Evolutionary conservation across 2,888 invertebrate genomes (phyloP).

Genomic region (Pachliopta kotzebuea): DNA sequence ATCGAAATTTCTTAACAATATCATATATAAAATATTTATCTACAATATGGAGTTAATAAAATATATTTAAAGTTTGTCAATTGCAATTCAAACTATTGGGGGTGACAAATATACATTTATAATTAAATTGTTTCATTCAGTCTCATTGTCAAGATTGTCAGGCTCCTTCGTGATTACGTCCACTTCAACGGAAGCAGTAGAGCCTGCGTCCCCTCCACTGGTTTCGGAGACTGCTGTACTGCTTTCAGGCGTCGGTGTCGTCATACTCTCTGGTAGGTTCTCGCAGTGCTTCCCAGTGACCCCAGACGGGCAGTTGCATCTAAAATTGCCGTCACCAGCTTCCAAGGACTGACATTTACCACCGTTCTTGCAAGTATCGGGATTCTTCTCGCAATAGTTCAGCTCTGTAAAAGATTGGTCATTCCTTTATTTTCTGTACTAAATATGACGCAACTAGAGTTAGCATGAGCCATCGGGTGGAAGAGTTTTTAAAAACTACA

Average conservation of each 20-base stretch:
- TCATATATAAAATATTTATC: no score
- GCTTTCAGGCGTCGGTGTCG: conserved; percentile 39
- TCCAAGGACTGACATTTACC: conserved; percentile 90
- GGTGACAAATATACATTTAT: no score
- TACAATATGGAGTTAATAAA: no score
- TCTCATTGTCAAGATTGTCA: conserved; percentile 58
- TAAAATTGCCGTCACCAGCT: conserved; percentile 87
- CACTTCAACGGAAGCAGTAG: conserved; percentile 30
- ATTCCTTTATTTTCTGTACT: neutral
- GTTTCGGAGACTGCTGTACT: conserved; percentile 35
- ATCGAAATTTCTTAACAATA: no score
- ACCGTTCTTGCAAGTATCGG: conserved; percentile 87
- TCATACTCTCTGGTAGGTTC: conserved; percentile 64
- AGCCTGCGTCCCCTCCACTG: conserved; percentile 29
- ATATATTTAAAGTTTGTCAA: no score
- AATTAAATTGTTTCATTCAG: conserved; percentile 41
- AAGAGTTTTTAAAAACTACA: no score
- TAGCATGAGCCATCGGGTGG: no score
- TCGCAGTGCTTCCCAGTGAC: conserved; percentile 89
- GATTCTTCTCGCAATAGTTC: conserved; percentile 90
- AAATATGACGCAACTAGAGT: no score
- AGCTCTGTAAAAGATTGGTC: conserved; percentile 77
- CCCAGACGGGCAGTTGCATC: conserved; percentile 88
- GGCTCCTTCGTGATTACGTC: conserved; percentile 38
- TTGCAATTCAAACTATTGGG: no score